phyloP scores from a whole-genome alignment of 1,140 invertebrate species.

The Ostrea edulis region DNA sequence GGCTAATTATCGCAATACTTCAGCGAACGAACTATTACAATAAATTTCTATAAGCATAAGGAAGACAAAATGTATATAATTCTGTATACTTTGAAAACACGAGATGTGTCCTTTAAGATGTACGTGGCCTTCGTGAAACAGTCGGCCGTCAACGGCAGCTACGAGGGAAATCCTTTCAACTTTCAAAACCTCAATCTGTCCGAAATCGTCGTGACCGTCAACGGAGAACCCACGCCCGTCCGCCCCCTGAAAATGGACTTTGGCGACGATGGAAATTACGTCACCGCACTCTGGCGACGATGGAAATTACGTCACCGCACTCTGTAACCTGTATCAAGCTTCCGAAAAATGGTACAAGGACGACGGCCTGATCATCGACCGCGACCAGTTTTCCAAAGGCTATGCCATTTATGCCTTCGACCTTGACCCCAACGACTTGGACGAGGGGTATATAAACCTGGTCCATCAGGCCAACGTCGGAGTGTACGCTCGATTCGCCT shows the following conservation, averaged over 20 bases:
- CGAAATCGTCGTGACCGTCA: constrained; percentile 20
- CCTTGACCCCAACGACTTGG: constrained; percentile 27
- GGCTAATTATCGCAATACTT: too few relatives aligned
- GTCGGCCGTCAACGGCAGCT: constrained; percentile 48
- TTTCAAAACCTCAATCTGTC: constrained; percentile 42
- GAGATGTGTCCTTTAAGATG: too few relatives aligned
- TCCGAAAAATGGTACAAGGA: constrained; percentile 41
- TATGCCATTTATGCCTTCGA: constrained; percentile 38
- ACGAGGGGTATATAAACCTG: constrained; percentile 44
- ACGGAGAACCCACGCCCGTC: constrained; percentile 12
- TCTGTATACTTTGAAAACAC: too few relatives aligned
- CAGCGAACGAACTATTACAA: too few relatives aligned
- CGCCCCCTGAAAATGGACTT: constrained; percentile 21
- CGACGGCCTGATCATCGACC: background rate
- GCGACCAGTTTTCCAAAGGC: constrained; percentile 11
- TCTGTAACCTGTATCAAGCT: constrained; percentile 31
- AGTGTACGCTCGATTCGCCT: constrained; percentile 32
- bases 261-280: constrained; percentile 31
- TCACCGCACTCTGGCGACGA: constrained; percentile 11
- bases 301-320: constrained; percentile 31
- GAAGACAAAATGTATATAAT: too few relatives aligned
- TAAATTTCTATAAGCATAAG: too few relatives aligned
- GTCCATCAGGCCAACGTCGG: constrained; percentile 37
- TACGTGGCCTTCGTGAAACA: constrained; percentile 46
- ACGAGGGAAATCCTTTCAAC: constrained; percentile 52